Evolutionary conservation across 64 coral and sea anemone species (phyloP).

Genomic region (Dendrophyllia cribrosa): DNA sequence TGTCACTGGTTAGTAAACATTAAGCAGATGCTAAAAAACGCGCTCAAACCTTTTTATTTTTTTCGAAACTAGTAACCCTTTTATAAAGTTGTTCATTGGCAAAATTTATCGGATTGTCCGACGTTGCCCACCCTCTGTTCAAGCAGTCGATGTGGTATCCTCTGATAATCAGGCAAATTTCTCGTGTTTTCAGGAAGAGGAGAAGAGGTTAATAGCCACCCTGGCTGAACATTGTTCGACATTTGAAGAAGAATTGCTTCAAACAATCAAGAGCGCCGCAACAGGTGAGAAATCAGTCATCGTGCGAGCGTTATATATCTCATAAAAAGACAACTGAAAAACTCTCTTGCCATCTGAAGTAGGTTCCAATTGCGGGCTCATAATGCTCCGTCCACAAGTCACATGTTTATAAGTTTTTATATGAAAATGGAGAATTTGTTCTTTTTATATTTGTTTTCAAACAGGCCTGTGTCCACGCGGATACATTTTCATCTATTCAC

Average conservation of each 20-base stretch:
- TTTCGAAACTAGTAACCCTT: too few relatives aligned
- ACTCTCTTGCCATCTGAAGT: too few relatives aligned
- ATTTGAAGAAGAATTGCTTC: slow-evolving; percentile 83
- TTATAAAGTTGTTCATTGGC: not conserved
- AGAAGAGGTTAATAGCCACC: slow-evolving; percentile 83
- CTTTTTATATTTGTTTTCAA: too few relatives aligned
- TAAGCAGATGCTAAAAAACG: too few relatives aligned
- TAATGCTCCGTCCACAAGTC: not conserved
- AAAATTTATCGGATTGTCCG: not conserved
- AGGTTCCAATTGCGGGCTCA: too few relatives aligned
- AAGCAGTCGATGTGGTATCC: not conserved
- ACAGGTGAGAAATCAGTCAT: slow-evolving; percentile 63
- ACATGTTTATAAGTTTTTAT: not conserved
- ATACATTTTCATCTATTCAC: too few relatives aligned
- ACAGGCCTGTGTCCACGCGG: too few relatives aligned
- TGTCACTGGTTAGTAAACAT: too few relatives aligned
- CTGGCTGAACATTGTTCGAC: slow-evolving; percentile 82
- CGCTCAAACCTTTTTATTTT: too few relatives aligned
- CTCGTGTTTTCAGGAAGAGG: slow-evolving; percentile 76
- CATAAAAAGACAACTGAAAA: too few relatives aligned
- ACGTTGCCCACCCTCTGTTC: not conserved
- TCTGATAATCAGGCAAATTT: not conserved
- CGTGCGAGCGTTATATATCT: too few relatives aligned
- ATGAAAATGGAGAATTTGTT: too few relatives aligned
- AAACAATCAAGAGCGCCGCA: slow-evolving; percentile 81